Conservation (phyloP, 2,888 invertebrate genomes). For the Agonum fuliginosum region DNA sequence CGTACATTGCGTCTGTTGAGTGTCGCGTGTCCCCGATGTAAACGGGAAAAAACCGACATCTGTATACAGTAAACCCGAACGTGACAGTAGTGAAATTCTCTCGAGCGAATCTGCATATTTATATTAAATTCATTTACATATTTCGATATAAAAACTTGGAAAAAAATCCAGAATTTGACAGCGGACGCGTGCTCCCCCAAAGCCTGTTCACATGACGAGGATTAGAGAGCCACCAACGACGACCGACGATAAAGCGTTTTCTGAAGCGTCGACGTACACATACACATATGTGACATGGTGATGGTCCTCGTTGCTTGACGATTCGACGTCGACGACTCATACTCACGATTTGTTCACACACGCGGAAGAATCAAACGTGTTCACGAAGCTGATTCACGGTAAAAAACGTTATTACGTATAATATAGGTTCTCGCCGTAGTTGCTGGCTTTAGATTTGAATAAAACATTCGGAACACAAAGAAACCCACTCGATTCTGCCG, state of each 20-base stretch:
- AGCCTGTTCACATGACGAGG: constrained; percentile 29
- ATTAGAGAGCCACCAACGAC: constrained; percentile 12
- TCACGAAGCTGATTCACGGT: constrained; percentile 45
- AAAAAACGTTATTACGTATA: constrained; percentile 53
- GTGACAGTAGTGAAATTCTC: constrained; percentile 35
- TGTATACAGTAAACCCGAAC: constrained; percentile 37
- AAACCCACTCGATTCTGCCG: constrained; percentile 53
- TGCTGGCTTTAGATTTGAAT: constrained; percentile 55
- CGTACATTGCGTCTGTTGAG: not conserved
- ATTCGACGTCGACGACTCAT: not conserved
- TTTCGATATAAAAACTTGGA: constrained; percentile 39
- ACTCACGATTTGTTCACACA: not conserved
- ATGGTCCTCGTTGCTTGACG: not conserved
- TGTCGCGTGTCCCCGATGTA: not conserved
- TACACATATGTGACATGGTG: not conserved
- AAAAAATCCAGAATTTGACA: constrained; percentile 35
- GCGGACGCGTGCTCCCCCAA: not conserved
- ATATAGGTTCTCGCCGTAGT: constrained; percentile 47
- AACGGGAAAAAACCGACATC: constrained; percentile 9
- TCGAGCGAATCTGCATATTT: constrained; percentile 23
- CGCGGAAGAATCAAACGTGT: constrained; percentile 41
- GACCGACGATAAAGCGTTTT: constrained; percentile 4
- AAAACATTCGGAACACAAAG: constrained; percentile 56
- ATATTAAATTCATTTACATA: constrained; percentile 37
- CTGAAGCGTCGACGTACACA: not conserved